Evolutionary conservation across 2,888 invertebrate genomes (phyloP), one percentile per base, ranked within the genome.

Genomic region (Ceriagrion tenellum): DNA sequence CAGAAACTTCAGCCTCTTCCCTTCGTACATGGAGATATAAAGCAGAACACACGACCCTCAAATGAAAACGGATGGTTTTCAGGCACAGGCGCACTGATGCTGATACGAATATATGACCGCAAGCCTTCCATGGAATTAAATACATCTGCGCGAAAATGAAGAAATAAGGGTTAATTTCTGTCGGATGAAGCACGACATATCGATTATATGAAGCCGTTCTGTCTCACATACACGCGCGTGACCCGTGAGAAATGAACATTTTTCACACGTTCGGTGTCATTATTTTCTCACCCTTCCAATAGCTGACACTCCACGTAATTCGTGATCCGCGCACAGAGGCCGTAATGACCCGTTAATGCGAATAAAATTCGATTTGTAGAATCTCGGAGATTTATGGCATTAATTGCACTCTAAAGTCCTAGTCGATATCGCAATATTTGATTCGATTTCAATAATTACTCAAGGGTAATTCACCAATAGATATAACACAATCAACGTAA

Each of bases 21-120:
- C 81, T 35, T n/a, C 81, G 35, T 13, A 47, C 8, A 81, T 35
- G 81, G n/a, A 30, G 81, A 16, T 81, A 35, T 81, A 81, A 35
- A 81, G 81, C 35, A 81, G 81, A 81, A 35, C 16, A 0, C 81
- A 81, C 81, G 81, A 8, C 81, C 18, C 81, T 23, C 35, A 81
- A 81, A 81, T 16, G 35, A 35, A 2, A 81, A 81, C 10, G 18
- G 35, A 81, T 35, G 30, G 81, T 35, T 81, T 35, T 81, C 16
- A 81, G 35, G 81, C 16, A 35, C 81, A n/a, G 35, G 35, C 35
- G 13, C 81, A 6, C 16, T 35, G 81, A 35, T 81, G 30, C 81
- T 81, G 81, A 81, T 81, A 16, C 81, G 81, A 81, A 81, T 81
- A 35, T 81, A 81, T 81, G 30, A 81, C 81, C 81, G 16, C 30